Conservation (phyloP, 53 echinoderm and acorn worm genomes). For the Echinometra lucunter region DNA sequence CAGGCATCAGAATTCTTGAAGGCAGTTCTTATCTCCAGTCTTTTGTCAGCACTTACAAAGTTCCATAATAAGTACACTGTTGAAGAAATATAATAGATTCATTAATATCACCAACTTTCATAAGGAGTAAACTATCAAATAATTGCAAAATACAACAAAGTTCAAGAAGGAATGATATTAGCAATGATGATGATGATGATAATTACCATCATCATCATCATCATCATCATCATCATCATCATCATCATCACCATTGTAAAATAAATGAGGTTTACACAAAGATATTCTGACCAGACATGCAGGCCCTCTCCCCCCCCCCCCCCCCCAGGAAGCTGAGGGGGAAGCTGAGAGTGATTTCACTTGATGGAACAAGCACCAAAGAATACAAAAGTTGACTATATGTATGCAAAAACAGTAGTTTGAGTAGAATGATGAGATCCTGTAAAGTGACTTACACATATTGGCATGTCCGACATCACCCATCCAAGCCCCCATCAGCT, state of each 20-base stretch:
- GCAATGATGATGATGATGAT: no score
- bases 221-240: no score
- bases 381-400: not conserved
- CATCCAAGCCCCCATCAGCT: slow-evolving; percentile 83
- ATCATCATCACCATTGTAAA: no score
- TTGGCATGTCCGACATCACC: slow-evolving; percentile 83
- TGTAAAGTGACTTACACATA: slow-evolving; percentile 68
- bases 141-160: no score
- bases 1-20: slow-evolving; percentile 49
- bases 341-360: not conserved
- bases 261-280: no score
- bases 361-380: not conserved
- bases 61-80: slow-evolving; percentile 92
- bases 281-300: no score
- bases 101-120: not conserved
- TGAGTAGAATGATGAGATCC: not conserved
- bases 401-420: not conserved
- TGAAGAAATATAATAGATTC: slow-evolving; percentile 3
- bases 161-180: no score
- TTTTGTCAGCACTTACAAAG: slow-evolving; percentile 79
- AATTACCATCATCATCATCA: no score
- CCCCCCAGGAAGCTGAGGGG: no score
- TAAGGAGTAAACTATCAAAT: not conserved
- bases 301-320: no score
- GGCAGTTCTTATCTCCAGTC: slow-evolving; percentile 59